Base-by-base conservation (phyloP, 1,140 invertebrate genomes). In the Paralvinella palmiformis region DNA sequence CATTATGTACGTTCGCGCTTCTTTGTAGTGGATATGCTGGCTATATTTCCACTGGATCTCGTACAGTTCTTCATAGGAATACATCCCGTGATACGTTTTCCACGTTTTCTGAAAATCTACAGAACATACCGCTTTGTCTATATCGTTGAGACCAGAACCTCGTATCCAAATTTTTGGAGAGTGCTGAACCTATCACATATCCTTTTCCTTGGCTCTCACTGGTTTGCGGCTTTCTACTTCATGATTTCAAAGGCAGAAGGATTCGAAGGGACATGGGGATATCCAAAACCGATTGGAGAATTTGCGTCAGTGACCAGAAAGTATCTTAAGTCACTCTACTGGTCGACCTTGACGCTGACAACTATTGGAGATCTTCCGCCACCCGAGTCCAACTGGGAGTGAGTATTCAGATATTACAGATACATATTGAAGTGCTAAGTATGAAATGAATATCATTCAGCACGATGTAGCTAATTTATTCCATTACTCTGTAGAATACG, bases 141-240 rank as follows among this genome's bases (percentile, higher is more conserved):
- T 80, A 94, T 96, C 84, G 91, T 95, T 63, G 94, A 96, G 79
- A 95, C 92, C 22, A 83, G 93, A 65, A 96, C 93, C 0, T 89
- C 95, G 36, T 96, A 93, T 81, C 94, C 94, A 3, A 97, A 97
- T 81, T 85, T 96, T 72, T 94, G 93, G 90, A 84, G 94, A n/a
- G 94, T 96, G 27, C 85, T 94, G 65, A 96, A 96, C 81, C 83
- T 96, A 29, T 91, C 95, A 65, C 94, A 97, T 78, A 95, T 96
- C 71, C 85, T 96, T 36, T 86, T 97, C 65, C 91, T 96, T 69
- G 85, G 96, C 65, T 92, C 92, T 24, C 94, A 97, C 75, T 97
- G 94, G 94, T 97, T 96, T 77, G 94, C 93, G 36, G 96, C 93
- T 77, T 97, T 97, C 83, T 96, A 96, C 83, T 96, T 91, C 82